Percentiles rank a stretch among this genome's conserved stretches.
These are phyloP conservation scores for Mustelus asterias DNA, from an alignment of 2,113 vertebrate genomes.

Conservation along the genomic window DNA sequence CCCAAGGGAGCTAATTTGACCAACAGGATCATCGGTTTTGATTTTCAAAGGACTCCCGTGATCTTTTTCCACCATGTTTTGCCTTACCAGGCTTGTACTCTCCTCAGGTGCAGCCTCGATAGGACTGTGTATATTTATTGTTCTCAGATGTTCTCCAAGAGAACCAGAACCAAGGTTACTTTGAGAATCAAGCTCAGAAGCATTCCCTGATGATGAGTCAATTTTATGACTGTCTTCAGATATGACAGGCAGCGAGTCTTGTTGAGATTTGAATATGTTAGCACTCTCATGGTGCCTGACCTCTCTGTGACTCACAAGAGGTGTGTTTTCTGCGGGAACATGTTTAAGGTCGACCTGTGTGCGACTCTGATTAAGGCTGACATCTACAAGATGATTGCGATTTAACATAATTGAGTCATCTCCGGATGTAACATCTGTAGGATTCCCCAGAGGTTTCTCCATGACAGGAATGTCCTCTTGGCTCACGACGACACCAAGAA, in stretches of 20 bases:
- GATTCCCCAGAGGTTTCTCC: neutral
- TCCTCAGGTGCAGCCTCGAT: neutral
- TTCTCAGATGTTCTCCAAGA: neutral
- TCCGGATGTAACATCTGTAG: too few relatives aligned
- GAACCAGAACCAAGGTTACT: neutral
- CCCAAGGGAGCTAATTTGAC: neutral
- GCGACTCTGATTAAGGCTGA: neutral
- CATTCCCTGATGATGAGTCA: neutral
- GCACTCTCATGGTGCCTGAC: neutral
- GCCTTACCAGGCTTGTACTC: neutral
- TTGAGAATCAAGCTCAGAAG: neutral
- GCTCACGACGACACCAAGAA: neutral
- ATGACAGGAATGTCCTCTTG: neutral
- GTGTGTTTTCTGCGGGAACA: neutral
- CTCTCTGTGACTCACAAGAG: neutral
- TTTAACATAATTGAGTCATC: neutral
- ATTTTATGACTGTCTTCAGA: neutral
- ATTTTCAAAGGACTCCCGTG: neutral
- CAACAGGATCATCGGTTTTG: neutral
- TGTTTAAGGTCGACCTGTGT: neutral
- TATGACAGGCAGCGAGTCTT: neutral
- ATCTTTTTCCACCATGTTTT: neutral
- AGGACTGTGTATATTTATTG: neutral
- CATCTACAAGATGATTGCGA: neutral
- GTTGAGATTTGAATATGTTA: neutral